These are phyloP conservation scores for Brachymystax lenok DNA, from an alignment of 2,797 vertebrate species.

Conservation along the genomic window DNA sequence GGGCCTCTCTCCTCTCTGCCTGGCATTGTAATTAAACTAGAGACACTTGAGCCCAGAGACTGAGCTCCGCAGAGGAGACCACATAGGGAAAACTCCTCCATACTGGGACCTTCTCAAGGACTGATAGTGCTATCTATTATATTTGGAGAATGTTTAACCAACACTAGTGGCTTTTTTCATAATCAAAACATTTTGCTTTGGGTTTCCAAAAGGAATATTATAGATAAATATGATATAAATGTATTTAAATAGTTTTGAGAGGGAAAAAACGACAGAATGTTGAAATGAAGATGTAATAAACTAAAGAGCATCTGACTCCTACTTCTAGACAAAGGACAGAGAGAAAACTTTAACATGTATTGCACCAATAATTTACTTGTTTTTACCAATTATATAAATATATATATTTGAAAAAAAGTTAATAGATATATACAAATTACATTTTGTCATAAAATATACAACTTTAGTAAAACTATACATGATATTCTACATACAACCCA, in stretches of 20 bases:
- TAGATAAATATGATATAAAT: conserved; percentile 73
- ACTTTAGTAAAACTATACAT: conserved; percentile 56
- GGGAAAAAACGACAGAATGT: conserved; percentile 67
- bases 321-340: conserved; percentile 75
- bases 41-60: conserved; percentile 63
- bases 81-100: conserved; percentile 57
- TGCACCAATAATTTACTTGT: conserved; percentile 78
- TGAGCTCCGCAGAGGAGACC: conserved; percentile 58
- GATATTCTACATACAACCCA: conserved; percentile 68
- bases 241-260: conserved; percentile 80
- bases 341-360: conserved; percentile 70
- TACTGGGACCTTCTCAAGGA: conserved; percentile 61
- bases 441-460: conserved; percentile 64
- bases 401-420: conserved; percentile 65
- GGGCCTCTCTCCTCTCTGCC: conserved; percentile 61
- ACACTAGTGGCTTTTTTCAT: conserved; percentile 87
- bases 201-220: conserved; percentile 79
- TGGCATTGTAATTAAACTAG: conserved; percentile 68
- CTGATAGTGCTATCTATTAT: conserved; percentile 80
- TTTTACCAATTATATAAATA: conserved; percentile 78
- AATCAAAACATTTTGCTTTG: conserved; percentile 72
- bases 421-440: conserved; percentile 65
- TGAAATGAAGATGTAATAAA: conserved; percentile 71
- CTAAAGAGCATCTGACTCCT: conserved; percentile 70
- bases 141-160: conserved; percentile 85